Percentiles rank a stretch among this genome's conserved stretches.
These are phyloP conservation scores for Brachylomia viminalis DNA, from an alignment of 2,888 invertebrate genomes.

Conservation along the genomic window DNA sequence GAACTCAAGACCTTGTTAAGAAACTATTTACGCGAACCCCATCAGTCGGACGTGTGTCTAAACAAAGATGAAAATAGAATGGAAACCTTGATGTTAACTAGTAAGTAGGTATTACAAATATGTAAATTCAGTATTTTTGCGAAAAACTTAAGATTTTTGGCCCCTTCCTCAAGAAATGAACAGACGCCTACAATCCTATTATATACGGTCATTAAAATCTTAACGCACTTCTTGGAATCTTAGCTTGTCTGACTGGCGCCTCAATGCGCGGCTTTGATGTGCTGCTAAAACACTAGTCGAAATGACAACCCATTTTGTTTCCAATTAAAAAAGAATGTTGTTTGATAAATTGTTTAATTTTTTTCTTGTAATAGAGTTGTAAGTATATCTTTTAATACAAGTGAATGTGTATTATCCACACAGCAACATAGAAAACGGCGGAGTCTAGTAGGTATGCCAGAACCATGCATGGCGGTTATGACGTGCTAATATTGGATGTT, in stretches of 20 bases:
- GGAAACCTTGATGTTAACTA: slow-evolving; percentile 72
- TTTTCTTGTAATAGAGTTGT: not conserved
- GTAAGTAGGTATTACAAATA: slow-evolving; percentile 54
- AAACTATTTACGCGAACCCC: slow-evolving; percentile 62
- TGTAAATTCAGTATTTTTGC: slow-evolving; percentile 35
- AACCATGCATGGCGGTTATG: slow-evolving; percentile 47
- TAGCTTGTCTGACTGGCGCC: slow-evolving; percentile 22
- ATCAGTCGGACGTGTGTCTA: slow-evolving; percentile 78
- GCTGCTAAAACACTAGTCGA: slow-evolving; percentile 10
- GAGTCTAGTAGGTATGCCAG: slow-evolving; percentile 23
- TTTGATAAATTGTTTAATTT: not conserved
- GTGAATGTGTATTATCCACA: slow-evolving; percentile 6
- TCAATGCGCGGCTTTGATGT: slow-evolving; percentile 41
- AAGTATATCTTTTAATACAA: slow-evolving; percentile 1
- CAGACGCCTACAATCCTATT: slow-evolving; percentile 31
- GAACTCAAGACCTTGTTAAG: slow-evolving; percentile 51
- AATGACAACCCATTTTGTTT: slow-evolving; percentile 21
- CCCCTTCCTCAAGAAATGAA: slow-evolving; percentile 35
- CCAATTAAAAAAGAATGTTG: slow-evolving; percentile 26
- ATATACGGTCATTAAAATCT: slow-evolving; percentile 36
- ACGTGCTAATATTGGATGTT: slow-evolving; percentile 77
- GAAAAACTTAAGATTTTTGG: slow-evolving; percentile 24
- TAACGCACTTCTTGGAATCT: slow-evolving; percentile 38
- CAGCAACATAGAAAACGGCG: slow-evolving; percentile 18
- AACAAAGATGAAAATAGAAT: slow-evolving; percentile 81